A percentile compares a stretch with the other conserved stretches of the same genome.
These are phyloP conservation scores for Tipula vernalis DNA, from an alignment of 2,888 invertebrate genomes.

Conservation along the genomic window DNA sequence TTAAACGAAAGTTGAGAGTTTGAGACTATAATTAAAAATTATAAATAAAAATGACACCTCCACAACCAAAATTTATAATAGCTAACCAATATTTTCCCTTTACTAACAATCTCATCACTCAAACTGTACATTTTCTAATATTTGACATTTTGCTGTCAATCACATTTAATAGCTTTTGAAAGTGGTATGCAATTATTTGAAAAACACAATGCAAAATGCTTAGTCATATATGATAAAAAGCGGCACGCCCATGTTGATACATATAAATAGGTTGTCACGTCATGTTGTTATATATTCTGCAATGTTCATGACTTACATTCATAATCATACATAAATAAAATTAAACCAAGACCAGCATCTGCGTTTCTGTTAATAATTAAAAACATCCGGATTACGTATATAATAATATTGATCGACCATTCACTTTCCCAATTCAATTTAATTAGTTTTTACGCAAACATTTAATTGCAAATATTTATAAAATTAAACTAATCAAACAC, in stretches of 20 bases:
- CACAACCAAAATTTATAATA: too few relatives aligned
- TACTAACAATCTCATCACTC: background rate
- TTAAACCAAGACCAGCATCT: background rate
- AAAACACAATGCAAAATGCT: background rate
- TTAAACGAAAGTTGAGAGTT: too few relatives aligned
- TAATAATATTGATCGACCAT: background rate
- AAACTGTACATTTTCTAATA: background rate
- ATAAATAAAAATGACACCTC: too few relatives aligned
- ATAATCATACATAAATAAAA: background rate
- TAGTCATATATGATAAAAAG: background rate
- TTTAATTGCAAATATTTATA: background rate
- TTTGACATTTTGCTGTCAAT: background rate
- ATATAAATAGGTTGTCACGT: background rate
- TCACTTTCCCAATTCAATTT: background rate
- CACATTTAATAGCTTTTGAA: background rate
- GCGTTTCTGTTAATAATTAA: background rate
- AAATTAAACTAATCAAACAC: background rate
- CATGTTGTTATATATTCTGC: background rate
- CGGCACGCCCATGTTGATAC: background rate
- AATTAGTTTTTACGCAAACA: background rate
- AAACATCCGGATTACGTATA: background rate
- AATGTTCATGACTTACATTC: background rate
- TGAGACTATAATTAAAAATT: too few relatives aligned
- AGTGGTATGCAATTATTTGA: background rate
- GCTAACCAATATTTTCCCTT: too few relatives aligned